Percentiles rank a stretch among this genome's conserved stretches.
phyloP scores from a whole-genome alignment of 2,797 vertebrate species.

The Alca torda region DNA sequence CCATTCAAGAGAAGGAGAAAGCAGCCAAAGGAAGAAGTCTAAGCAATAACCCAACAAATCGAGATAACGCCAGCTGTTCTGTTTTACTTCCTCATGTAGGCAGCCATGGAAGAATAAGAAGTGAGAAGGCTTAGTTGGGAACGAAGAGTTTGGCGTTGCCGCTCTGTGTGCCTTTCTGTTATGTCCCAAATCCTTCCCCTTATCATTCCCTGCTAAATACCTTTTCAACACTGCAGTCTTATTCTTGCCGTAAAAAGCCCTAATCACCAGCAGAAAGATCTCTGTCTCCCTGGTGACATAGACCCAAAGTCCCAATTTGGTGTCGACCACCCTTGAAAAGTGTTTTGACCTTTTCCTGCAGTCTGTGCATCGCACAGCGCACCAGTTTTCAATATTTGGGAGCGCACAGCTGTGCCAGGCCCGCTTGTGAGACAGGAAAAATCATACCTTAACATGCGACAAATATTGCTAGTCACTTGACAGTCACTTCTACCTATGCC shows the following conservation, averaged over 20 bases:
- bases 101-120: not conserved
- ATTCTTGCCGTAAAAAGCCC: not conserved
- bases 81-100: not conserved
- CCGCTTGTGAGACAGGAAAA: not conserved
- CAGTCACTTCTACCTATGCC: not conserved
- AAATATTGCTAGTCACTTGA: not conserved
- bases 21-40: not conserved
- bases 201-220: not conserved
- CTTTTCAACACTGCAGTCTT: not conserved
- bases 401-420: not conserved
- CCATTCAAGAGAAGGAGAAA: not conserved
- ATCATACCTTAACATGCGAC: not conserved
- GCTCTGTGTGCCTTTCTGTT: not conserved
- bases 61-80: not conserved
- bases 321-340: not conserved
- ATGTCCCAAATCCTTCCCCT: not conserved
- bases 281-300: not conserved
- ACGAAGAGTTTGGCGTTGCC: rapidly evolving
- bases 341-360: not conserved
- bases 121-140: not conserved
- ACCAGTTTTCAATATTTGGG: not conserved
- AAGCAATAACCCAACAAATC: not conserved
- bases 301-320: not conserved
- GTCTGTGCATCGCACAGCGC: rapidly evolving
- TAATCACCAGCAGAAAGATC: not conserved